Evolutionary conservation across 2,888 invertebrate species (phyloP), one percentile per base, ranked within the genome.

Genomic region (Sussaba pulchella): DNA sequence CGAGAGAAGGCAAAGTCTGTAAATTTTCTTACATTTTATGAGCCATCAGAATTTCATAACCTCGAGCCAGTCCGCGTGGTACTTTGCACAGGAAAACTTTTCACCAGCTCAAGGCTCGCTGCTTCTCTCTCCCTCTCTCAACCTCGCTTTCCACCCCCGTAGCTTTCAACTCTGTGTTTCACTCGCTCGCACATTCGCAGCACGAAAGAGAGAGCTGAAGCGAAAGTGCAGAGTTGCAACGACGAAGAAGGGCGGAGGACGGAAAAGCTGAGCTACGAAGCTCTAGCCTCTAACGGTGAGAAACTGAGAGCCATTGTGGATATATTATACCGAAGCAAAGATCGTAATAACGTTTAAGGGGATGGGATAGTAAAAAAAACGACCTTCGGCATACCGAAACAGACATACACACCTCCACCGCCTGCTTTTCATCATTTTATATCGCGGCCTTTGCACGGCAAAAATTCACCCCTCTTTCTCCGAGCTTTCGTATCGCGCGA

Each of bases 1-100:
- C 76, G 77, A 83, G 84, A 85, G 85, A 85, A 84, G 86, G 87
- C 87, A 86, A 89, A 91, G 91, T 91, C 92, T 92, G 92, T 92
- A 92, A 92, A 92, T 92, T 92, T 92, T 92, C 92, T 92, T 92
- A 92, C 92, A 92, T 92, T 92, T 92, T 92, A 92, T 92, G 92
- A 92, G 91, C 92, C 92, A 92, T 92, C 92, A 92, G 91, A 92
- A 92, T 92, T 92, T 92, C 92, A 92, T 92, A 92, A 92, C 91
- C 92, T 90, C 92, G 90, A 91, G 92, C 91, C 92, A 91, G 92
- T 92, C 91, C 91, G 92, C 90, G 91, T 91, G 91, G 92, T 92
- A 92, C 92, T 92, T 92, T 92, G 90, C 92, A 89, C 91, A 89
- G 88, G 87, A 90, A 92, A 92, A 92, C 89, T 92, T 92, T 92